phyloP scores from a whole-genome alignment of 1,140 invertebrate species.

The Drosophila mojavensis region DNA sequence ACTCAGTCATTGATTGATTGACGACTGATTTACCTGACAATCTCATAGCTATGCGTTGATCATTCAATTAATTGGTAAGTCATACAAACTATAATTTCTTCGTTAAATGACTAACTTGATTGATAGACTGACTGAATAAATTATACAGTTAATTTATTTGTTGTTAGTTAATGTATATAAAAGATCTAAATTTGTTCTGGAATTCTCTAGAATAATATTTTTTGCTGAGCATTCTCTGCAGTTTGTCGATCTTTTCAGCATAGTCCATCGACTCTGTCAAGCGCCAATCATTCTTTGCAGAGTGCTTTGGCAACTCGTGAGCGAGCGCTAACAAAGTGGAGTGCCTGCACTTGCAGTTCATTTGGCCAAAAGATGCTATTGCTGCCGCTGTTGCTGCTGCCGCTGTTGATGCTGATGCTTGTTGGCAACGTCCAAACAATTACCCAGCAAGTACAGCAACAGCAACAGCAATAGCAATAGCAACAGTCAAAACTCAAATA shows the following conservation, averaged over 20 bases:
- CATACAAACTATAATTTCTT: too few relatives aligned
- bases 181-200: too few relatives aligned
- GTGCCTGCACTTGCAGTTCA: constrained; percentile 71
- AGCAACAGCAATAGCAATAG: constrained; percentile 56
- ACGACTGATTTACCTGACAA: not conserved
- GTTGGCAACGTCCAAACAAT: constrained; percentile 62
- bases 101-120: too few relatives aligned
- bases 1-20: not conserved
- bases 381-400: constrained; percentile 33
- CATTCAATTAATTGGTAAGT: too few relatives aligned
- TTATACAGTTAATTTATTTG: too few relatives aligned
- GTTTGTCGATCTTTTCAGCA: not conserved
- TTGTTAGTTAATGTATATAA: too few relatives aligned
- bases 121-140: too few relatives aligned
- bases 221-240: not conserved
- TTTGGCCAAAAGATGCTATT: constrained; percentile 68
- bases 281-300: constrained; percentile 11
- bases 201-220: too few relatives aligned
- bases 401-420: constrained; percentile 36
- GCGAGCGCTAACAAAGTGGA: constrained; percentile 54
- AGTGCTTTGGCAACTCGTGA: constrained; percentile 57
- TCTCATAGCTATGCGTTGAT: too few relatives aligned
- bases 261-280: constrained; percentile 14
- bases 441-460: constrained; percentile 52
- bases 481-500: constrained; percentile 54